Conservation (phyloP, 2,113 vertebrate species). For the Heliornis fulica region DNA sequence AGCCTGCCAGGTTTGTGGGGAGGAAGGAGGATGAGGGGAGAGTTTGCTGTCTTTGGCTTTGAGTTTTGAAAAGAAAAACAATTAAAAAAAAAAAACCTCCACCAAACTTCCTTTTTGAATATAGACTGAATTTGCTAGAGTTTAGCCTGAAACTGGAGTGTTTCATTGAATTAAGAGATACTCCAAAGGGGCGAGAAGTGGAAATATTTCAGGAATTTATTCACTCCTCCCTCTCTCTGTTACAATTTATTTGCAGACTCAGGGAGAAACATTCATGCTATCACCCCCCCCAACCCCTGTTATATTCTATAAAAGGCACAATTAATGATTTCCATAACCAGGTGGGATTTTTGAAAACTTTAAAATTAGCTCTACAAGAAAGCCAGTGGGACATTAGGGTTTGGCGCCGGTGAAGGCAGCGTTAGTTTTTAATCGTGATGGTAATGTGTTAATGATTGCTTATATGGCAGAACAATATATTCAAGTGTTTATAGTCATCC, state of each 20-base stretch:
- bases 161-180: neutral
- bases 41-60: neutral
- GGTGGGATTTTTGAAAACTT: neutral
- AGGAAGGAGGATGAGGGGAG: neutral
- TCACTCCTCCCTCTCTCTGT: neutral
- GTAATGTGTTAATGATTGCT: neutral
- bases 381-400: neutral
- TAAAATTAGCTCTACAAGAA: neutral
- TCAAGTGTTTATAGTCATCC: neutral
- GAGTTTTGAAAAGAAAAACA: neutral
- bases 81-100: neutral
- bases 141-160: neutral
- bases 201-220: neutral
- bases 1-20: neutral
- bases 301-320: neutral
- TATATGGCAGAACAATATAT: neutral
- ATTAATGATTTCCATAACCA: neutral
- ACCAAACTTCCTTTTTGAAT: neutral
- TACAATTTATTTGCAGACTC: neutral
- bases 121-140: neutral
- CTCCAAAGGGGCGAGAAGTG: neutral
- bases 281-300: too few species aligned
- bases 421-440: neutral
- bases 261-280: neutral
- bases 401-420: neutral